These are phyloP conservation scores for Cheilosia impressa DNA, from an alignment of 2,888 invertebrate species.

Conservation along the genomic window DNA sequence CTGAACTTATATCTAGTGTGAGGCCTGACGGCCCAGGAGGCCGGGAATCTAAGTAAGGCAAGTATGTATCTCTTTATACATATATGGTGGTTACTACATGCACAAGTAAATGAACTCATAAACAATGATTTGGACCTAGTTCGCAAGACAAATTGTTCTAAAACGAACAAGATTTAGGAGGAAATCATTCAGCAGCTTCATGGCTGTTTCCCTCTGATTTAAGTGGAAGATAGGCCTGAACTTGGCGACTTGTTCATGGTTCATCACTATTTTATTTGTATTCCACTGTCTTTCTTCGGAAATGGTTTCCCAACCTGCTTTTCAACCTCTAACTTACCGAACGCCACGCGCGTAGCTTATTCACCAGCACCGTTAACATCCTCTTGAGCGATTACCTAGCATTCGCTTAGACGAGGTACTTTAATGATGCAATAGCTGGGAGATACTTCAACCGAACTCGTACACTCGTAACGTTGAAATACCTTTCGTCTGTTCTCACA, in stretches of 20 bases:
- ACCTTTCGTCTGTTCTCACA: background rate
- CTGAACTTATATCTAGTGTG: conserved; percentile 13
- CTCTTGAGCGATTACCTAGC: no score
- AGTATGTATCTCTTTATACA: background rate
- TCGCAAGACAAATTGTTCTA: conserved; percentile 59
- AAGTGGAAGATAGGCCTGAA: background rate
- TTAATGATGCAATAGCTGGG: no score
- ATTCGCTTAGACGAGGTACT: no score
- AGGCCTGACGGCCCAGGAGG: background rate
- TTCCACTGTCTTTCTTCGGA: background rate
- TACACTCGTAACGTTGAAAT: background rate
- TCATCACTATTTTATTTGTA: background rate
- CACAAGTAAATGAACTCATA: conserved; percentile 50
- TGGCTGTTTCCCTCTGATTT: conserved; percentile 27
- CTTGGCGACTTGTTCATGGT: background rate
- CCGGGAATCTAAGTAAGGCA: background rate
- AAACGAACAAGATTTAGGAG: conserved; percentile 9
- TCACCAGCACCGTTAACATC: no score
- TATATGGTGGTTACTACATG: background rate
- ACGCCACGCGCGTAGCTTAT: no score
- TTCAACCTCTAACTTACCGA: no score
- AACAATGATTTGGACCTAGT: conserved; percentile 61
- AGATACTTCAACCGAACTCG: background rate
- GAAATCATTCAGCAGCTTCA: conserved; percentile 21
- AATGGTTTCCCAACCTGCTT: no score